These are phyloP conservation scores for Mustelus asterias DNA, from an alignment of 2,113 vertebrate genomes.

Conservation along the genomic window DNA sequence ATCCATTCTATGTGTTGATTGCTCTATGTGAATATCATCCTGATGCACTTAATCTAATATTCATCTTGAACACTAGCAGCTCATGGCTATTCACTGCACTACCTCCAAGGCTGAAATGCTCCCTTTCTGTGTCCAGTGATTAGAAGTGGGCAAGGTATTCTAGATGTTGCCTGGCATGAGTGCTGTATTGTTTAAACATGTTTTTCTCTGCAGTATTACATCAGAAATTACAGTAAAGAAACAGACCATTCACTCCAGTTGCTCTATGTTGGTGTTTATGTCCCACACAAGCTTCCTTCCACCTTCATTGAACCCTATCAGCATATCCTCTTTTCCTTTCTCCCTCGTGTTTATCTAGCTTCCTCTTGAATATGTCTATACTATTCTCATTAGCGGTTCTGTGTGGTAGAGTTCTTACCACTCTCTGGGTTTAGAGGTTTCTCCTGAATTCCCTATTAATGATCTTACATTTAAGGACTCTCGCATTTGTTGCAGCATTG, in stretches of 20 bases:
- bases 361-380: not conserved
- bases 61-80: not conserved
- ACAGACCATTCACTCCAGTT: not conserved
- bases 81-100: not conserved
- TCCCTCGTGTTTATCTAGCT: not conserved
- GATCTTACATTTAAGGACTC: too few species aligned
- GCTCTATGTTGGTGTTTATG: not conserved
- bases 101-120: not conserved
- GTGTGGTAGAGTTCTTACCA: not conserved
- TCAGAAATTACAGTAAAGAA: not conserved
- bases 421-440: not conserved
- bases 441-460: too few species aligned
- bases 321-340: not conserved
- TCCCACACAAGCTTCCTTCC: not conserved
- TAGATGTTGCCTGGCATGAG: not conserved
- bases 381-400: not conserved
- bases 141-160: not conserved
- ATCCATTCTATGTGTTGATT: not conserved
- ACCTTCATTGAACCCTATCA: not conserved
- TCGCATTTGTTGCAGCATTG: too few species aligned
- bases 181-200: not conserved
- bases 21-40: not conserved
- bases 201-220: not conserved
- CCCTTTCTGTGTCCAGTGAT: not conserved
- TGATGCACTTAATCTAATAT: not conserved